Evolutionary conservation across 2,797 vertebrate genomes (phyloP).

Genomic region (Notolabrus celidotus): DNA sequence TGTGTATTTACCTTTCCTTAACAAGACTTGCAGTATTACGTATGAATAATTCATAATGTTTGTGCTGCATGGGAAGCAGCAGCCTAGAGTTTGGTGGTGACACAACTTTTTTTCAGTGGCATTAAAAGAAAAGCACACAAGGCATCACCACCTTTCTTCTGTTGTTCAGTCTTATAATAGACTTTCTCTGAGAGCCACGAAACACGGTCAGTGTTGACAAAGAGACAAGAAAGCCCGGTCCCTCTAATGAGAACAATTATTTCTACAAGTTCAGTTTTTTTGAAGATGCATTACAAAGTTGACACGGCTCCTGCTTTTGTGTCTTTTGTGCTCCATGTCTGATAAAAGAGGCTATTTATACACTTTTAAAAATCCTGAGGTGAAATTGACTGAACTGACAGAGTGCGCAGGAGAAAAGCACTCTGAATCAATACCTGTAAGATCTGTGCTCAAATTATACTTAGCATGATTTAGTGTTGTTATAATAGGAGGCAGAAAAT

Average conservation of each 20-base stretch:
- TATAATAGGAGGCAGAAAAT: not conserved
- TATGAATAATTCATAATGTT: slow-evolving; percentile 30
- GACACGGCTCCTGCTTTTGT: slow-evolving; percentile 13
- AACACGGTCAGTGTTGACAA: slow-evolving; percentile 20
- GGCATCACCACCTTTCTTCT: not conserved
- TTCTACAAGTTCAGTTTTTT: slow-evolving; percentile 23
- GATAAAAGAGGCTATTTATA: slow-evolving; percentile 39
- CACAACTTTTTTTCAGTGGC: slow-evolving; percentile 12
- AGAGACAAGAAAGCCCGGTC: slow-evolving; percentile 7
- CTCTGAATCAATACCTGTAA: slow-evolving; percentile 3
- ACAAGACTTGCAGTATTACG: slow-evolving; percentile 3
- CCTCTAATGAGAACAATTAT: slow-evolving; percentile 27
- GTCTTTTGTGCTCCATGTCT: slow-evolving; percentile 18
- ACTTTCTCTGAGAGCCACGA: slow-evolving; percentile 2
- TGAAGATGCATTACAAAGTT: slow-evolving; percentile 22
- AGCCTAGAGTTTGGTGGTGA: not conserved
- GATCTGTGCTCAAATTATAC: not conserved
- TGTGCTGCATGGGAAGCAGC: not conserved
- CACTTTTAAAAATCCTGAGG: not conserved
- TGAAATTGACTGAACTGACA: slow-evolving; percentile 28
- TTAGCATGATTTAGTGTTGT: not conserved
- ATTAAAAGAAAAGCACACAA: slow-evolving; percentile 6
- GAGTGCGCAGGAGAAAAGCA: slow-evolving; percentile 1
- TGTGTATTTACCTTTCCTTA: slow-evolving; percentile 16
- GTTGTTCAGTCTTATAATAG: slow-evolving; percentile 31